Base-by-base conservation (phyloP, 2,888 invertebrate species). In the Protophormia terraenovae region DNA sequence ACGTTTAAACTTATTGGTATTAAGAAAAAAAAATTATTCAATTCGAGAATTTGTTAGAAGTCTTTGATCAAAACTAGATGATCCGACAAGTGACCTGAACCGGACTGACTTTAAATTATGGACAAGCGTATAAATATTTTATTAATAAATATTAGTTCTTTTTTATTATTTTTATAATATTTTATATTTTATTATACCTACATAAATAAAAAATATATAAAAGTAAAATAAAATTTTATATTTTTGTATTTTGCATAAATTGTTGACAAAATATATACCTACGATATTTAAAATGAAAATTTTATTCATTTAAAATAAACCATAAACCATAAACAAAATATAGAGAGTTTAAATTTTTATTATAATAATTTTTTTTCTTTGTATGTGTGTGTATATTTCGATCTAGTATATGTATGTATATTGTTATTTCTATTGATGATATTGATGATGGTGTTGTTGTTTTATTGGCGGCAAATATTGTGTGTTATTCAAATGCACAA, bases 401-500 rank as follows among this genome's bases (percentile, higher is more conserved):
- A 16, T 29, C 3, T 29, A 12, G 24, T 38, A 41, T 19, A 4
- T 66, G 16, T 71, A n/a, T n/a, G n/a, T n/a, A n/a, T 50, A 8
- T 64, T 66, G 47, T 32, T 66, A 32, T 69, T 45, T 27, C 50
- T 64, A 38, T 24, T 53, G 55, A 24, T 29, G 24, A 12, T 45
- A 24, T 53, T 78, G 41, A n/a, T 41, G 45, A 22, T 41, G 38
- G 45, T 71, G 27, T 55, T 64, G 38, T 62, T 60, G 45, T 60
- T 62, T 47, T 47, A 29, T 58, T 85, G 73, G 83, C 76, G 84
- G 87, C 87, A 89, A 87, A 89, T 88, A 88, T 89, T 89, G 88
- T 69, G 85, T 88, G 90, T 89, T 90, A 89, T 86, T 84, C 76
- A 80, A 80, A 84, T 79, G 72, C 38, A 66, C 79, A 86, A 86